Base-by-base conservation (phyloP, 2,797 vertebrate species). In the Octomys mimax region DNA sequence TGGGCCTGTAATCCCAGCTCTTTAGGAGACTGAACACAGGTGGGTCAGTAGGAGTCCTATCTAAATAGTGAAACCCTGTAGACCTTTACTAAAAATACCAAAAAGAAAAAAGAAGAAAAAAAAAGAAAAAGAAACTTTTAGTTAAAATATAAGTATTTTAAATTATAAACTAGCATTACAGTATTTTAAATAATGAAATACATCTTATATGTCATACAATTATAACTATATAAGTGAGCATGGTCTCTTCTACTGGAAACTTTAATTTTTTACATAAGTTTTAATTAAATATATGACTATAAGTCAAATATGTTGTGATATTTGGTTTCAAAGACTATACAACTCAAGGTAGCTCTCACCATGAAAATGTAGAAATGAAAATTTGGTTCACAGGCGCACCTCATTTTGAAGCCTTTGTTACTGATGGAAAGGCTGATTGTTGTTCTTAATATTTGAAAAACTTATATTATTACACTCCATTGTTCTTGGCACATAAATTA, bases 321-420 rank as follows among this genome's bases (percentile, higher is more conserved):
- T 57, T 89, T 91, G 6, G 77, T 64, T 36, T 93, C 93, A 77
- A 77, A 70, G 28, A 42, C 19, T 57, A 3, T 31, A 36, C 59
- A 92, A 36, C 33, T 95, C 46, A 95, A 94, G 89, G 24, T 75
- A 16, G 49, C 31, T 11, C n/a, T 89, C 18, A 64, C 36, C 59
- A 84, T 66, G 59, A 95, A 77, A 89, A 88, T 42, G 18, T 52
- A 75, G 3, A 91, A 68, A 64, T 52, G 24, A 46, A 80, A 82
- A 91, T 75, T 42, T 33, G 0, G 14, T 22, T 78, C 39, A 71
- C 6, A n/a, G 8, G 1, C n/a, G 61, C 46, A 68, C 3, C 13
- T 80, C 28, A 81, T 81, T 84, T 87, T 84, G 2, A 10, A 66
- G 54, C 36, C 11, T 39, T 66, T 66, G 64, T 10, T 2, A 73